Evolutionary conservation across 2,113 vertebrate species (phyloP).

Genomic region (Diadophis punctatus): DNA sequence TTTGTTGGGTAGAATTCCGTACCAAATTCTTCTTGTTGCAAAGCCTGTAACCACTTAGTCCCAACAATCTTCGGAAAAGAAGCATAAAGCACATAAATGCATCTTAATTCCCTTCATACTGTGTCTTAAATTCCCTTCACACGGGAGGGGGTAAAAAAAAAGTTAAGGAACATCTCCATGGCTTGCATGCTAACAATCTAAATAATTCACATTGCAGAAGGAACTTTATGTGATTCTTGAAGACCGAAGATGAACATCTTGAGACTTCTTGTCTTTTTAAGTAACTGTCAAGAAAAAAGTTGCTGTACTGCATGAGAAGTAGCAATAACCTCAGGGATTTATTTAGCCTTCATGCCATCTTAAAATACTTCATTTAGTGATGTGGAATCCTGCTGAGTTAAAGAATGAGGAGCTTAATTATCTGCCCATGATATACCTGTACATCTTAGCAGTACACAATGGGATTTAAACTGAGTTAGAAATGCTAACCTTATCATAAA

Average conservation of each 20-base stretch:
- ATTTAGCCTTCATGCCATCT: constrained; percentile 49
- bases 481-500: constrained; percentile 50
- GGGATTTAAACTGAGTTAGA: constrained; percentile 50
- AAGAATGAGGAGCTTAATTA: constrained; percentile 56
- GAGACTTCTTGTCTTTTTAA: constrained; percentile 64
- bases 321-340: constrained; percentile 40
- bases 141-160: not conserved
- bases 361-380: constrained; percentile 70
- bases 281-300: constrained; percentile 58
- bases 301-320: constrained; percentile 43
- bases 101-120: constrained; percentile 29
- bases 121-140: constrained; percentile 48
- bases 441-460: constrained; percentile 35
- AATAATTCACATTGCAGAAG: constrained; percentile 54
- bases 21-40: constrained; percentile 15
- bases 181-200: constrained; percentile 56
- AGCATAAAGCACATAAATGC: constrained; percentile 39
- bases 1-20: constrained; percentile 7
- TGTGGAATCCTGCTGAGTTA: constrained; percentile 57
- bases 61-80: constrained; percentile 43
- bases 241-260: constrained; percentile 59
- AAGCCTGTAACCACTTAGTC: not conserved
- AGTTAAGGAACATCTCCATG: constrained; percentile 46
- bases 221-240: constrained; percentile 49
- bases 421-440: constrained; percentile 47